Evolutionary conservation across 37 sponge, comb jelly and placozoan species (phyloP).

Genomic region (Halichondria panicea): DNA sequence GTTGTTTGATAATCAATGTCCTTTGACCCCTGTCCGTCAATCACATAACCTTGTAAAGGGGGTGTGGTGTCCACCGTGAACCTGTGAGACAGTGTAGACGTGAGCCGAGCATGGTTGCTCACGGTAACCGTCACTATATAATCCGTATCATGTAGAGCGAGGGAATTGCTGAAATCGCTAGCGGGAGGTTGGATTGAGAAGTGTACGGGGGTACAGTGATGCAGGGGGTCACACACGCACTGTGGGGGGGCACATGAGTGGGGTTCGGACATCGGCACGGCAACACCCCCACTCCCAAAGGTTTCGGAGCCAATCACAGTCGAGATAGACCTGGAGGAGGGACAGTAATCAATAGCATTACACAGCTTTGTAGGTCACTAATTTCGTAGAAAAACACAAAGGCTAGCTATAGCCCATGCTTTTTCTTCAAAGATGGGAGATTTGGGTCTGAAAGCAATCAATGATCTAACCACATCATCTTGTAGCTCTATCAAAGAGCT

Average conservation of each 20-base stretch:
- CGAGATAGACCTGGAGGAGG: too few relatives aligned
- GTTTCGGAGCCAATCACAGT: conserved; percentile 17
- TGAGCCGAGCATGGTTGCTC: conserved; percentile 68
- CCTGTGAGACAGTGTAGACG: conserved; percentile 22
- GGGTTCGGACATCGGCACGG: conserved; percentile 13
- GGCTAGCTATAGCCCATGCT: too few relatives aligned
- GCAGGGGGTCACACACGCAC: conserved; percentile 59
- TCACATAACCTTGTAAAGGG: conserved; percentile 64
- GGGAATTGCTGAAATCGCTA: conserved; percentile 16
- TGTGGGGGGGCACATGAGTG: not conserved
- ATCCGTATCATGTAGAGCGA: conserved; percentile 67
- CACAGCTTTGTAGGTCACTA: too few relatives aligned
- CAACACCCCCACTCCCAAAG: conserved; percentile 52
- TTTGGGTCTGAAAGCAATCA: too few relatives aligned
- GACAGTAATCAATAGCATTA: too few relatives aligned
- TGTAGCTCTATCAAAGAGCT: too few relatives aligned
- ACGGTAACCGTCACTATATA: conserved; percentile 61
- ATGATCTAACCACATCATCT: too few relatives aligned
- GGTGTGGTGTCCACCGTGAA: conserved; percentile 85
- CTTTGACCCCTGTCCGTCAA: conserved; percentile 42
- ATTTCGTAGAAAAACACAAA: too few relatives aligned
- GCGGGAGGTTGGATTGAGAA: conserved; percentile 32
- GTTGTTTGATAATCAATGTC: conserved; percentile 68
- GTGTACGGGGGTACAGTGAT: conserved; percentile 19
- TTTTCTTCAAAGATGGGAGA: too few relatives aligned